Conservation (phyloP, 2,113 vertebrate species). For the rat (Rattus norvegicus) region DNA sequence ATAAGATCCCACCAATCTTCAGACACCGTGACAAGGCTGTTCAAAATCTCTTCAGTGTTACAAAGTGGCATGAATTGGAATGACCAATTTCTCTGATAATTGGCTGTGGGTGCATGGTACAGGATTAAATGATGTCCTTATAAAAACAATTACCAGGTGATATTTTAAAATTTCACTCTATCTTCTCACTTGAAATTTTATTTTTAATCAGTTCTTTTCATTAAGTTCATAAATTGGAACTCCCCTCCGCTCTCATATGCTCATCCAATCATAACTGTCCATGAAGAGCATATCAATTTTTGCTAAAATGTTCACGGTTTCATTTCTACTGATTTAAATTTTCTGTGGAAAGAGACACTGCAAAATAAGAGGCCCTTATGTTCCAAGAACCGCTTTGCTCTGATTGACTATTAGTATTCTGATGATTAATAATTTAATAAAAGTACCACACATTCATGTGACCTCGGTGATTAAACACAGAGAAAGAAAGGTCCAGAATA, state of each 20-base stretch:
- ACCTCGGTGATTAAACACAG: constrained; percentile 61
- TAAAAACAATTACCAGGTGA: constrained; percentile 60
- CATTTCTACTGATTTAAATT: constrained; percentile 66
- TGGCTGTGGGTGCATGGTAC: constrained; percentile 27
- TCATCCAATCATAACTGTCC: constrained; percentile 44
- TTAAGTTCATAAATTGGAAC: constrained; percentile 68
- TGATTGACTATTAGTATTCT: constrained; percentile 65
- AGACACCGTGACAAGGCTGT: constrained; percentile 46
- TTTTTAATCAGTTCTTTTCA: constrained; percentile 71
- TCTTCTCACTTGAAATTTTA: constrained; percentile 62
- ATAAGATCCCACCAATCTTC: constrained; percentile 52
- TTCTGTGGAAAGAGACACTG: constrained; percentile 53
- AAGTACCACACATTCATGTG: constrained; percentile 59
- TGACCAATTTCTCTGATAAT: constrained; percentile 71
- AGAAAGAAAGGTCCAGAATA: constrained; percentile 7
- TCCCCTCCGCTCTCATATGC: constrained; percentile 28
- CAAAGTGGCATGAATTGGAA: constrained; percentile 39
- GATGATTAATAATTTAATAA: constrained; percentile 71
- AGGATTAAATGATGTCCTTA: constrained; percentile 48
- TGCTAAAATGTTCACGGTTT: constrained; percentile 56
- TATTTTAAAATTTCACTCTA: constrained; percentile 47
- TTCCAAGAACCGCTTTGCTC: constrained; percentile 64
- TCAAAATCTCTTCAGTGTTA: constrained; percentile 61
- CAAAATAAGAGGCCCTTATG: constrained; percentile 59
- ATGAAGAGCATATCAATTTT: constrained; percentile 55